Evolutionary conservation across 2,797 vertebrate species (phyloP).

Genomic region (Malurus splendens): DNA sequence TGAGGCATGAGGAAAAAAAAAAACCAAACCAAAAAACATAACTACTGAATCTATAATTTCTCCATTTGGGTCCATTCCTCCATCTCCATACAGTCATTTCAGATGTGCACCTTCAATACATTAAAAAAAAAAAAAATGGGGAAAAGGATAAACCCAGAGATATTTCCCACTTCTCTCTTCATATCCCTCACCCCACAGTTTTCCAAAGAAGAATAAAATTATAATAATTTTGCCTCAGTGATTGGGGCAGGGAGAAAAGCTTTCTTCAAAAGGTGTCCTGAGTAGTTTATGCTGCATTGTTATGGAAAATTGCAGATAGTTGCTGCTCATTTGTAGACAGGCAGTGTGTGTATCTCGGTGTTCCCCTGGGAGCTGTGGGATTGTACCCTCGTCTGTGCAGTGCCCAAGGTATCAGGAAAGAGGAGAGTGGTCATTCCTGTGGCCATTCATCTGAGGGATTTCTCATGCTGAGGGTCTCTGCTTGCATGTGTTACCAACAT

Average conservation of each 20-base stretch:
- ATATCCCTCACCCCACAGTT: neutral
- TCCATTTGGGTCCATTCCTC: neutral
- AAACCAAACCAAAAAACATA: fast-evolving
- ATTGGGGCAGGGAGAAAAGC: neutral
- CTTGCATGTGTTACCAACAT: neutral
- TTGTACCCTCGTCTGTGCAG: neutral
- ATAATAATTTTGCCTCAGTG: neutral
- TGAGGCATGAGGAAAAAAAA: neutral
- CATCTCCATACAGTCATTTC: neutral
- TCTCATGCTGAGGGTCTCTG: neutral
- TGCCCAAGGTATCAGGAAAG: neutral
- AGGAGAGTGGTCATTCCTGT: neutral
- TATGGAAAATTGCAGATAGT: neutral
- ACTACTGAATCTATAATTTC: neutral
- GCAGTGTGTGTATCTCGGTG: neutral
- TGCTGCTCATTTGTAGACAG: neutral
- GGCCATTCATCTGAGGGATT: neutral
- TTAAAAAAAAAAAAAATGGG: neutral
- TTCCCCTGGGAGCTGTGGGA: neutral
- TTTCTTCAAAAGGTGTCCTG: neutral
- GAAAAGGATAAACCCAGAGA: neutral
- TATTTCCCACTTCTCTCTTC: neutral
- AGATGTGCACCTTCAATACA: neutral
- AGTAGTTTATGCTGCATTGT: neutral
- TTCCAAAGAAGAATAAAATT: neutral